phyloP scores from a whole-genome alignment of 2,888 invertebrate genomes.

The Pedicia rivosa region DNA sequence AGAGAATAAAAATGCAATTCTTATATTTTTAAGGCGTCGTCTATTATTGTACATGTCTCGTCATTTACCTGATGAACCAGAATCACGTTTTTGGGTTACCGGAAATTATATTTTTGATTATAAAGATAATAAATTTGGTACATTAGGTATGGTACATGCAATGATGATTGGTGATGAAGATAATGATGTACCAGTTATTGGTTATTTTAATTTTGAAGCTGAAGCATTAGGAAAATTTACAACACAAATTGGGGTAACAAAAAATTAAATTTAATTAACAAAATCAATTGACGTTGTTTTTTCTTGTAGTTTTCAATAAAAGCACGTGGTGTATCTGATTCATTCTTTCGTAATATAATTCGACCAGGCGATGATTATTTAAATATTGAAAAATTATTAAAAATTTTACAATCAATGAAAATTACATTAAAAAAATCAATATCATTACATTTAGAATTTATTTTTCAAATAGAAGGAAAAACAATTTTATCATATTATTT shows the following conservation, averaged over 20 bases:
- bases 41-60: conserved; percentile 48
- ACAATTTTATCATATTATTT: conserved; percentile 48
- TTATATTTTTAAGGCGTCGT: conserved; percentile 35
- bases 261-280: not conserved
- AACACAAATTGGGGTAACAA: conserved; percentile 36
- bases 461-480: conserved; percentile 47
- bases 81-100: conserved; percentile 44
- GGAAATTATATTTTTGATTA: conserved; percentile 57
- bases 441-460: conserved; percentile 47
- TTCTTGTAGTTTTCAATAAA: conserved; percentile 42
- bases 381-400: conserved; percentile 33
- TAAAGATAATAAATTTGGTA: conserved; percentile 42
- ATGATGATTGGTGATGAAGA: conserved; percentile 47
- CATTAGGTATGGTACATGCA: conserved; percentile 41
- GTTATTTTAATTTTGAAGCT: conserved; percentile 37
- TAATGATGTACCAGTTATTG: conserved; percentile 47
- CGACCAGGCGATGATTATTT: conserved; percentile 17
- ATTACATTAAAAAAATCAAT: conserved; percentile 28
- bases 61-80: conserved; percentile 39
- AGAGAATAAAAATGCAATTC: not conserved
- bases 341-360: conserved; percentile 30
- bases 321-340: conserved; percentile 29
- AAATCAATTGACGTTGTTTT: not conserved
- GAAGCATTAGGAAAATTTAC: conserved; percentile 39
- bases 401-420: conserved; percentile 31